Evolutionary conservation across 2,113 vertebrate genomes (phyloP).

Genomic region (Sterrhoptilus dennistouni): DNA sequence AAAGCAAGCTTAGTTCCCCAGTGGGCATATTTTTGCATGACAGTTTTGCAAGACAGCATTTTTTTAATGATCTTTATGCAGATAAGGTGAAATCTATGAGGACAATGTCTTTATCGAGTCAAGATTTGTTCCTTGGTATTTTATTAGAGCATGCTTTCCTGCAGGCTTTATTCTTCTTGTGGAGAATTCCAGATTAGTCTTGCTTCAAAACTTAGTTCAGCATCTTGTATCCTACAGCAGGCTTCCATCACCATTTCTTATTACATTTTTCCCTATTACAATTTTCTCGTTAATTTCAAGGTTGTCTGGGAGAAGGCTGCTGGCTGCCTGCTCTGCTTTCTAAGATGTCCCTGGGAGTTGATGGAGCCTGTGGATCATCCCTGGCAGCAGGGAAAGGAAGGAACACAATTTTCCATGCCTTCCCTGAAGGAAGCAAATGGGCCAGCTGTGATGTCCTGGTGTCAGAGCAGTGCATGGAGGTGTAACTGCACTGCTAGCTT

Average conservation of each 20-base stretch:
- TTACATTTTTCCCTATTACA: neutral
- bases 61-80: slow-evolving; percentile 10
- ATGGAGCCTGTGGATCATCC: neutral
- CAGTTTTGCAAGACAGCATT: slow-evolving; percentile 11
- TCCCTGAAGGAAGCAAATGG: neutral
- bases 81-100: slow-evolving; percentile 33
- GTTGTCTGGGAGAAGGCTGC: neutral
- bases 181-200: neutral
- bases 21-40: slow-evolving; percentile 13
- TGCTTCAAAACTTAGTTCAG: neutral
- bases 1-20: neutral
- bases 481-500: neutral
- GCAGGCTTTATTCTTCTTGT: neutral
- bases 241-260: neutral
- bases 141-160: slow-evolving; percentile 16
- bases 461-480: neutral
- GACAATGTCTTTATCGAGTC: neutral
- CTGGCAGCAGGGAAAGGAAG: neutral
- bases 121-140: slow-evolving; percentile 7
- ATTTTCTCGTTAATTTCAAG: neutral
- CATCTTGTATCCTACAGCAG: neutral
- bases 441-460: neutral
- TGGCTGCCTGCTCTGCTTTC: neutral
- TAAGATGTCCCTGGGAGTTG: neutral
- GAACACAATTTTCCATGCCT: neutral